Conservation (phyloP, 2,888 invertebrate species). For the Nomada fabriciana region DNA sequence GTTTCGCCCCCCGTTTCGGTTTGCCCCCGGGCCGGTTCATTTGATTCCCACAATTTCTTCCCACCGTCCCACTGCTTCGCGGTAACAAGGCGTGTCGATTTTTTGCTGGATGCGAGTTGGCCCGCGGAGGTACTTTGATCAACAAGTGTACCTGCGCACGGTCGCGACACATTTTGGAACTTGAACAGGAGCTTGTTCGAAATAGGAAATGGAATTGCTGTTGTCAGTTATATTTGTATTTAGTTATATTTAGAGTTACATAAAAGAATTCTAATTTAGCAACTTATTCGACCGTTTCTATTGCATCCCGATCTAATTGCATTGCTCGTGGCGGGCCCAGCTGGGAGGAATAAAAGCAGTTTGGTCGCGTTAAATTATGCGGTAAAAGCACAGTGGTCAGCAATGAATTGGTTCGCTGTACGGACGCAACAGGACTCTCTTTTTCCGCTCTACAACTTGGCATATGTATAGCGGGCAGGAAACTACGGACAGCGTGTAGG, state of each 20-base stretch:
- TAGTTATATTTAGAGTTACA: background rate
- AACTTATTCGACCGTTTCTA: background rate
- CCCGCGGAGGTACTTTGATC: no score
- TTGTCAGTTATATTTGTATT: background rate
- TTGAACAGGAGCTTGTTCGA: no score
- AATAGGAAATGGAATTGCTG: no score
- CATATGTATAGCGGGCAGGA: conserved; percentile 72
- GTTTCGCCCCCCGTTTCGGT: background rate
- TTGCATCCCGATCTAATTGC: background rate
- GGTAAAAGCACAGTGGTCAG: background rate
- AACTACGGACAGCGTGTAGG: conserved; percentile 67
- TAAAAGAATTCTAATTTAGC: background rate
- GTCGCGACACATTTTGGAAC: no score
- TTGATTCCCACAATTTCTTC: conserved; percentile 17
- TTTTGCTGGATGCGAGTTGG: conserved; percentile 36
- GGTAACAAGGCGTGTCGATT: conserved; percentile 1
- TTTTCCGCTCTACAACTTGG: conserved; percentile 69
- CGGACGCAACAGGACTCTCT: conserved; percentile 39
- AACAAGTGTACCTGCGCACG: background rate
- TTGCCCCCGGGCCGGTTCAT: background rate
- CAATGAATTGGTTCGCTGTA: background rate
- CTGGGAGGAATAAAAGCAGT: background rate
- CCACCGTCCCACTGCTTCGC: background rate
- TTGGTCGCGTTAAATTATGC: conserved; percentile 1
- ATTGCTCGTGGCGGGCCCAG: background rate